Evolutionary conservation across 2,888 invertebrate genomes (phyloP).

Genomic region (Polia nebulosa): DNA sequence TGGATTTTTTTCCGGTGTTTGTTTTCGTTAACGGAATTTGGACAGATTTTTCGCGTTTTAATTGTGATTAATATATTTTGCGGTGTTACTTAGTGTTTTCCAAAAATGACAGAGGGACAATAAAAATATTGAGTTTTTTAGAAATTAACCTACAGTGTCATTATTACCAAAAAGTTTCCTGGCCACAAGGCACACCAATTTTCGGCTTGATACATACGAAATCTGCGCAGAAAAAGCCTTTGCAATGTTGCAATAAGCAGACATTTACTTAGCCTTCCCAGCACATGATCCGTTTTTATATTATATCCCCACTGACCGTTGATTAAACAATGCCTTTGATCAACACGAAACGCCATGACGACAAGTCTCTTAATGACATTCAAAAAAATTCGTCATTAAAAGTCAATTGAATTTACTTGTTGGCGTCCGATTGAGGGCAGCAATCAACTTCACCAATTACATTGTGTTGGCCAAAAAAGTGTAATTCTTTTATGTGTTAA

Average conservation of each 20-base stretch:
- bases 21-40: slow-evolving; percentile 24
- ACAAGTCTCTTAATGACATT: slow-evolving; percentile 76
- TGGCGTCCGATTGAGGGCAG: slow-evolving; percentile 71
- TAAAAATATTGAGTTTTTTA: no score
- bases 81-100: no score
- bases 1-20: slow-evolving; percentile 42
- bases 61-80: no score
- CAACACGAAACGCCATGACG: slow-evolving; percentile 70
- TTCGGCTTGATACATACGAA: not conserved
- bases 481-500: slow-evolving; percentile 40
- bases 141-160: not conserved
- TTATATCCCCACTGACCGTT: slow-evolving; percentile 57
- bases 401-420: slow-evolving; percentile 84
- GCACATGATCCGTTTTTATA: slow-evolving; percentile 23
- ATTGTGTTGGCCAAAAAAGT: slow-evolving; percentile 38
- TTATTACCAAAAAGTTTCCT: not conserved
- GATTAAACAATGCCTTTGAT: slow-evolving; percentile 83
- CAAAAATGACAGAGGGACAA: no score
- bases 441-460: slow-evolving; percentile 73
- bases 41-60: not conserved
- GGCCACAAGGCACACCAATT: not conserved
- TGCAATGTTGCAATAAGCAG: not conserved
- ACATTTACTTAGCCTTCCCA: not conserved
- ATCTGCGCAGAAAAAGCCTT: not conserved
- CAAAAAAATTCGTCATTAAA: slow-evolving; percentile 84